Evolutionary conservation across 2,113 vertebrate genomes (phyloP), one percentile per base, ranked within the genome.

Genomic region (Phalacrocorax aristotelis): DNA sequence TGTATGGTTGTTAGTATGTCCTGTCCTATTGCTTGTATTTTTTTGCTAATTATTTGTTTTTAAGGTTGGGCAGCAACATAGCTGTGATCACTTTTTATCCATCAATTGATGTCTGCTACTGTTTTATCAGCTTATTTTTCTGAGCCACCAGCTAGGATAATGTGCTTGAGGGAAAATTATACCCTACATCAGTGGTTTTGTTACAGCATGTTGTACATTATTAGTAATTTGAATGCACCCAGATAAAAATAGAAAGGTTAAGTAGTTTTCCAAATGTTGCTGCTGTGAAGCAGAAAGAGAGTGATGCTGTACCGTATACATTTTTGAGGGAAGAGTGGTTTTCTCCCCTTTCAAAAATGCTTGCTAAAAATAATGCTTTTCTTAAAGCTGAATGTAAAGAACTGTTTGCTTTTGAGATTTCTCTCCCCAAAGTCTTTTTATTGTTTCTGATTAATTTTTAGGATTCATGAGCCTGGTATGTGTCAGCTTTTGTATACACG

Each of bases 111-210:
- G 89, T 92, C 90, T 97, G 95, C 92, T 96, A 93, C 97, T 96
- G 91, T 96, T 96, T 96, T 95, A 97, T 97, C 94, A 96, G 93
- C 95, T 96, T 95, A 96, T 97, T 97, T 95, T 95, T 96, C 88
- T 96, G 94, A 97, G 93, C 95, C 93, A 97, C 95, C 95, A 96
- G 94, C 85, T 83, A 96, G 96, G 94, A 93, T 97, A 97, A 96
- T 95, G 93, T 96, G 93, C 96, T 95, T 96, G 92, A 97, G 96
- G 95, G 96, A 96, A 98, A 97, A 97, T 97, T 97, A 98, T 94
- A 97, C 89, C 92, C 94, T 97, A 96, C 96, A 95, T 96, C 93
- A 96, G 92, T 96, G 96, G 91, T 93, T 96, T 97, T 94, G 87
- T 97, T 97, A 69, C 95, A 93, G 93, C 93, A 87, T 96, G 76